A percentile compares a stretch with the other conserved stretches of the same genome.
These are phyloP conservation scores for Smittia sp. DNA, from an alignment of 2,888 invertebrate species.

Conservation along the genomic window DNA sequence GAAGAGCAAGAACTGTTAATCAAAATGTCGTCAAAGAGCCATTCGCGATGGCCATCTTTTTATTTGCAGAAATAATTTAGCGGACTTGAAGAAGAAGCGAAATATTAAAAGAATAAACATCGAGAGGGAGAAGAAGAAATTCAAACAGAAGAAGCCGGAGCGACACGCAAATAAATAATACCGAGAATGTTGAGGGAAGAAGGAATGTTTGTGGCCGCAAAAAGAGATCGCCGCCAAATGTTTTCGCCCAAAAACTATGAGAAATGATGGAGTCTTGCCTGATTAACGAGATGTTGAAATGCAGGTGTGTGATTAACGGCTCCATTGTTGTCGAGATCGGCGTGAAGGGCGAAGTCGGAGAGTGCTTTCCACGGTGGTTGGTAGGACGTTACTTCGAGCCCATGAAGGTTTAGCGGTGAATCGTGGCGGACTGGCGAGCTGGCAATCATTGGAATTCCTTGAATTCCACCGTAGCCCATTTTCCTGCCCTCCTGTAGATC, in stretches of 20 bases:
- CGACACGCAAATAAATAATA: constrained; percentile 21
- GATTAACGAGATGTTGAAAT: constrained; percentile 94
- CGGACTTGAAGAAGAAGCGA: not conserved
- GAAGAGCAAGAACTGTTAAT: not conserved
- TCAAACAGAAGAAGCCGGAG: constrained; percentile 14
- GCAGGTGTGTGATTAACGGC: constrained; percentile 80
- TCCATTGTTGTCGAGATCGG: constrained; percentile 92
- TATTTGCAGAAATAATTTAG: constrained; percentile 3
- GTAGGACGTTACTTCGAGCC: constrained; percentile 84
- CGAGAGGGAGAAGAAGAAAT: not conserved
- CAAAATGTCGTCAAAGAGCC: not conserved
- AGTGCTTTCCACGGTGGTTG: constrained; percentile 98
- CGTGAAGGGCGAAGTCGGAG: constrained; percentile 92
- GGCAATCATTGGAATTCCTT: constrained; percentile 97
- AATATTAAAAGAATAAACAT: constrained; percentile 1
- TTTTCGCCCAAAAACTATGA: constrained; percentile 73
- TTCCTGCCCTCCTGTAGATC: constrained; percentile 90
- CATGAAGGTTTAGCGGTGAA: constrained; percentile 80
- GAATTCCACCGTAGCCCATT: constrained; percentile 90
- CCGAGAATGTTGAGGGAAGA: not conserved
- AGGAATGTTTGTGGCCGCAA: not conserved
- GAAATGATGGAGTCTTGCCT: constrained; percentile 86
- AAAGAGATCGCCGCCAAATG: not conserved
- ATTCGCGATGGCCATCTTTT: constrained; percentile 48
- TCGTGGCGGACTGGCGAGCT: constrained; percentile 90